Conservation (phyloP, 2,888 invertebrate genomes). For the Cynaeus angustus region DNA sequence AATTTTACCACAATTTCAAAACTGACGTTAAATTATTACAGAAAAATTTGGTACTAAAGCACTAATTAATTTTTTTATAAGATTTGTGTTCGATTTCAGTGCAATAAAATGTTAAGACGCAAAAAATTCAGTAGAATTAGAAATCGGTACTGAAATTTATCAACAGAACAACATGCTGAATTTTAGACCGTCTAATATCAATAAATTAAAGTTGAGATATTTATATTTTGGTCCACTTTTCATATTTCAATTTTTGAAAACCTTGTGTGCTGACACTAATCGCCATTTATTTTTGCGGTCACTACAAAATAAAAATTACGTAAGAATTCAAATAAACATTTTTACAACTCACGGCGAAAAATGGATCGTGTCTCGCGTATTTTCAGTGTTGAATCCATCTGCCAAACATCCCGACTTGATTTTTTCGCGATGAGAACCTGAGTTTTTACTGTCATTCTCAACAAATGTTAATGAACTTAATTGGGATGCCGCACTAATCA, state of each 20-base stretch:
- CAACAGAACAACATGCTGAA: no score
- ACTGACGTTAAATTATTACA: no score
- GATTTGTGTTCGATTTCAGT: no score
- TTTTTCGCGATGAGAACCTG: not conserved
- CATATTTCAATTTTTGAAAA: not conserved
- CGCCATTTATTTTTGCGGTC: conserved; percentile 11
- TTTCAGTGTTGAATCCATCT: conserved; percentile 1
- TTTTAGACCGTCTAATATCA: no score
- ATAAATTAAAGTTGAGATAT: no score
- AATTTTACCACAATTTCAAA: no score
- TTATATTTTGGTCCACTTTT: no score
- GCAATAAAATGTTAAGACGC: no score
- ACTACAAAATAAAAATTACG: conserved; percentile 23
- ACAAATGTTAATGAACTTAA: conserved; percentile 17
- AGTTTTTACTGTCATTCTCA: conserved; percentile 15
- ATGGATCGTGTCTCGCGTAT: conserved; percentile 21
- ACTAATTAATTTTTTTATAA: no score
- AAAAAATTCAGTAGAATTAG: no score
- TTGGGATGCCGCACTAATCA: conserved; percentile 14
- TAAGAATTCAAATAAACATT: conserved; percentile 23
- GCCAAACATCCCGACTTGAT: conserved; percentile 5
- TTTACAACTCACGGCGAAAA: conserved; percentile 9
- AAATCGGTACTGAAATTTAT: no score
- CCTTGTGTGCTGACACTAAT: not conserved
- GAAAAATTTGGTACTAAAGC: no score